phyloP scores from a whole-genome alignment of 1,140 invertebrate species.

The Tenebrio molitor region DNA sequence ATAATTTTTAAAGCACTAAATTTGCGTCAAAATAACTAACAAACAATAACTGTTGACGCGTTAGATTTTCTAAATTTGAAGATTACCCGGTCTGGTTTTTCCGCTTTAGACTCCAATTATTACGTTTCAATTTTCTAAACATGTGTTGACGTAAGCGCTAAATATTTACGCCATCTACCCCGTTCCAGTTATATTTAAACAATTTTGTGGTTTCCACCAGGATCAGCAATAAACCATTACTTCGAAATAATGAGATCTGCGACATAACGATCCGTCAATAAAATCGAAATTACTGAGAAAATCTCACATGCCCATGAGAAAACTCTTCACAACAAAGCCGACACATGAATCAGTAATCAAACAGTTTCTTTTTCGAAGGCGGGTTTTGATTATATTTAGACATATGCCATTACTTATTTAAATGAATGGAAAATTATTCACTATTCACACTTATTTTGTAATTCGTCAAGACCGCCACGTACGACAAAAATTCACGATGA shows the following conservation, averaged over 20 bases:
- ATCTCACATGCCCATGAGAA: neutral
- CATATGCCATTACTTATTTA: neutral
- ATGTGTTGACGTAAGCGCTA: constrained; percentile 6
- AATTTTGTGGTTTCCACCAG: neutral
- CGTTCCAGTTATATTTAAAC: no score
- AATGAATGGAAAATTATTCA: neutral
- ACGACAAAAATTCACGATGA: neutral
- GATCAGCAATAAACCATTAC: neutral
- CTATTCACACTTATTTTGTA: neutral
- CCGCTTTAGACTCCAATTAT: constrained; percentile 5
- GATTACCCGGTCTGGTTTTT: neutral
- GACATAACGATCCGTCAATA: constrained; percentile 1
- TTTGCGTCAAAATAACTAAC: neutral
- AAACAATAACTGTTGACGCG: no score
- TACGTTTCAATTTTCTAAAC: constrained; percentile 9
- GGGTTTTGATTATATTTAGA: neutral
- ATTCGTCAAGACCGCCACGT: neutral
- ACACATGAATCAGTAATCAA: neutral
- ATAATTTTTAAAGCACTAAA: no score
- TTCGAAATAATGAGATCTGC: neutral
- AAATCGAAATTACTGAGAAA: neutral
- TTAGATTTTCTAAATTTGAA: constrained; percentile 17
- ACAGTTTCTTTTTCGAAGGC: neutral
- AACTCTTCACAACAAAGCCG: neutral
- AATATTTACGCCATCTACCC: constrained; percentile 5